Conservation (phyloP, 1,140 invertebrate genomes). For the Ceratosolen fusciceps region DNA sequence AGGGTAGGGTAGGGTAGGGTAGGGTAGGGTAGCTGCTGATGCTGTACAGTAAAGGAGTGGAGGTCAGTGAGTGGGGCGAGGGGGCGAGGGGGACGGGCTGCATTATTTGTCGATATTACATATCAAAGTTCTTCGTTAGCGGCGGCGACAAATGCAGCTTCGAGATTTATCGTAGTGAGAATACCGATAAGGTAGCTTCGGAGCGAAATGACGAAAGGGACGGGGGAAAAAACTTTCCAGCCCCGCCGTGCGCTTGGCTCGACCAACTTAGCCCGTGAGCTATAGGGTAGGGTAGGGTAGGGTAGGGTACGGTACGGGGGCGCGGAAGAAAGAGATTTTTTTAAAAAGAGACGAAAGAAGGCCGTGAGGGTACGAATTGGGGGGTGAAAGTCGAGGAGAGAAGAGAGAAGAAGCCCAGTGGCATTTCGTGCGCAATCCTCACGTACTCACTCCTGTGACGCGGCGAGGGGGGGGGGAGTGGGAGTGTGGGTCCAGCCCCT, state of each 20-base stretch:
- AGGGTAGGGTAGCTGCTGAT: no score
- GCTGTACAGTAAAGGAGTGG: no score
- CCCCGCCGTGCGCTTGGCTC: no score
- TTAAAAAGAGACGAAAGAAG: constrained; percentile 16
- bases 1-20: background rate
- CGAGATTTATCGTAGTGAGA: constrained; percentile 30
- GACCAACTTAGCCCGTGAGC: no score
- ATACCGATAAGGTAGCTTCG: constrained; percentile 34
- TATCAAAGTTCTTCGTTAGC: constrained; percentile 12
- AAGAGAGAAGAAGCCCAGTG: background rate
- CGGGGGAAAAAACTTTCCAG: constrained; percentile 43
- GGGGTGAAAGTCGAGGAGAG: constrained; percentile 13
- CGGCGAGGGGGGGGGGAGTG: no score
- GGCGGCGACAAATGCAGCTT: constrained; percentile 13
- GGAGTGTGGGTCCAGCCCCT: no score
- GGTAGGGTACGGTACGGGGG: no score
- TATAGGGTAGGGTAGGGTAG: no score
- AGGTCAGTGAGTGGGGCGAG: background rate
- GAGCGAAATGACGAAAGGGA: constrained; percentile 56
- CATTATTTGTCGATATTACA: constrained; percentile 33
- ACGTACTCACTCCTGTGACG: constrained; percentile 21
- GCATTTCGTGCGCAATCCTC: constrained; percentile 26
- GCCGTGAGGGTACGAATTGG: background rate
- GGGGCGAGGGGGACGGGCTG: background rate
- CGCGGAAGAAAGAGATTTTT: background rate